These are phyloP conservation scores for Frankliniella fusca DNA, from an alignment of 2,888 invertebrate species.

Conservation along the genomic window DNA sequence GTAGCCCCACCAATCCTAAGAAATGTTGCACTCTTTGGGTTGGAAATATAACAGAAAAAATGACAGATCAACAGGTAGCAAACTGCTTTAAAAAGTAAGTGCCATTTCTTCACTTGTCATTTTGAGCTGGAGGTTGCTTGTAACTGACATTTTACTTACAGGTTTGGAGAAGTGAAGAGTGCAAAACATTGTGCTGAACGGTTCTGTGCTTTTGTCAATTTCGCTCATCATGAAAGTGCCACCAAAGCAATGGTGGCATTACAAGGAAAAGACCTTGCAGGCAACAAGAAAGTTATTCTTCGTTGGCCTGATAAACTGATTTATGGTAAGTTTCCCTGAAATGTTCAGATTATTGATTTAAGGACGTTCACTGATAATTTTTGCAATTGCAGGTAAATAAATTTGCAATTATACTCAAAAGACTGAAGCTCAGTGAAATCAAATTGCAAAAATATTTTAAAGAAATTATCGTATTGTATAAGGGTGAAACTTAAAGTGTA, in stretches of 20 bases:
- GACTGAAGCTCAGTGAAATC: background rate
- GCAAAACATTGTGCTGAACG: background rate
- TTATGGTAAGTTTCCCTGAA: background rate
- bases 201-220: background rate
- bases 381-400: background rate
- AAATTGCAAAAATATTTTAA: background rate
- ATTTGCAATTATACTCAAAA: background rate
- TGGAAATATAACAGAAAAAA: conserved; percentile 10
- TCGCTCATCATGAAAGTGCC: background rate
- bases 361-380: background rate
- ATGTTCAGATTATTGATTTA: too few species aligned
- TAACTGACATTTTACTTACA: background rate
- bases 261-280: background rate
- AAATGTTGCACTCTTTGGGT: background rate
- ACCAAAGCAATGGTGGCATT: background rate
- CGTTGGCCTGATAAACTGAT: background rate
- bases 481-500: background rate
- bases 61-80: background rate
- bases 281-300: background rate
- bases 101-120: background rate
- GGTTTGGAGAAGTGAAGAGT: conserved; percentile 5
- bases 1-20: background rate
- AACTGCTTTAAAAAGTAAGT: background rate
- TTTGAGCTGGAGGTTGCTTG: background rate
- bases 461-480: background rate